These are phyloP conservation scores for Liposcelis brunnea DNA, from an alignment of 2,888 invertebrate genomes.

Conservation along the genomic window DNA sequence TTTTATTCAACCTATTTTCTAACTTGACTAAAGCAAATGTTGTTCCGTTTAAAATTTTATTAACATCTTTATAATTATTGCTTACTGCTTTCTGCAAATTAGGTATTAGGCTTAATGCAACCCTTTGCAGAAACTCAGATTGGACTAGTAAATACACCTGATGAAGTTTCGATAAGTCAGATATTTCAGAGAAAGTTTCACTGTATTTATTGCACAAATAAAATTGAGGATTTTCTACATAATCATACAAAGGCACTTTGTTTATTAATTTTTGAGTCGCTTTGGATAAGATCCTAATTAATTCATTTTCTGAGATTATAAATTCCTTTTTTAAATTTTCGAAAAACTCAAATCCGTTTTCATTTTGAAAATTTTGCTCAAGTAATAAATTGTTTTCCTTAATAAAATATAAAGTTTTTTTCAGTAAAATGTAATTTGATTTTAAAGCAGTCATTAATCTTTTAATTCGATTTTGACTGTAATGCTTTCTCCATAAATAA, in stretches of 20 bases:
- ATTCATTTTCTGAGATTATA: not conserved
- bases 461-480: not conserved
- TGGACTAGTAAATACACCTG: not conserved
- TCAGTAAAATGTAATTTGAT: constrained; percentile 1
- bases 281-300: not conserved
- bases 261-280: not conserved
- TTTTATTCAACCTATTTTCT: not conserved
- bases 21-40: not conserved
- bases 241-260: not conserved
- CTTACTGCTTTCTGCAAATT: not conserved
- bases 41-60: not conserved
- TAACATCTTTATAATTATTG: not conserved
- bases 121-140: not conserved
- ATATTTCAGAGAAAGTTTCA: not conserved
- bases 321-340: not conserved
- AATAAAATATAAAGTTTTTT: not conserved
- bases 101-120: not conserved
- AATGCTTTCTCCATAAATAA: constrained; percentile 2
- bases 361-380: not conserved
- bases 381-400: not conserved
- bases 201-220: not conserved
- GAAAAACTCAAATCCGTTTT: not conserved
- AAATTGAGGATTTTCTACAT: constrained; percentile 2
- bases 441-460: not conserved
- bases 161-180: not conserved